Evolutionary conservation across 2,888 invertebrate species (phyloP).

Genomic region (Ochlodes sylvanus): DNA sequence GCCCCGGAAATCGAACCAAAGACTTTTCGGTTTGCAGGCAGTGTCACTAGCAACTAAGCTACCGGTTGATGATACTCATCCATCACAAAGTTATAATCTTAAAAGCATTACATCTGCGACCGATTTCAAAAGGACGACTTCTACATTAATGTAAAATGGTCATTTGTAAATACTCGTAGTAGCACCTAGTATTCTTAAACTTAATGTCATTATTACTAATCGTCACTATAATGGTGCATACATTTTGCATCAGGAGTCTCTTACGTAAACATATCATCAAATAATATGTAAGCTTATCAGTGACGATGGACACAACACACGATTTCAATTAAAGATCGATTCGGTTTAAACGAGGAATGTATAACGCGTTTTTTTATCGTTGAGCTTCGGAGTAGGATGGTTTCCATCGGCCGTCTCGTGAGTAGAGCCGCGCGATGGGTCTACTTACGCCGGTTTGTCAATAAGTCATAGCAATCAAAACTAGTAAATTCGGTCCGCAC

Average conservation of each 20-base stretch:
- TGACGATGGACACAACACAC: constrained; percentile 77
- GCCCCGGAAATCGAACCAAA: too few species aligned
- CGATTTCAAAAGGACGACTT: too few species aligned
- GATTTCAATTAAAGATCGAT: constrained; percentile 82
- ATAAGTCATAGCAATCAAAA: constrained; percentile 73
- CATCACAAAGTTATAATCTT: too few species aligned
- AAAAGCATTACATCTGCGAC: too few species aligned
- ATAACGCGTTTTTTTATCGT: constrained; percentile 61
- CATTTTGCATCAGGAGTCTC: constrained; percentile 33
- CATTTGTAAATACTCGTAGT: too few species aligned
- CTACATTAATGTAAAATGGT: too few species aligned
- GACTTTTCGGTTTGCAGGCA: too few species aligned
- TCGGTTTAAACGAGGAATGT: constrained; percentile 74
- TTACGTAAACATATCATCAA: constrained; percentile 58
- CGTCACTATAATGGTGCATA: constrained; percentile 22
- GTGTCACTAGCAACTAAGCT: too few species aligned
- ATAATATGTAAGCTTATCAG: constrained; percentile 68
- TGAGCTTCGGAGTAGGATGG: constrained; percentile 57
- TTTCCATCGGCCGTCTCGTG: constrained; percentile 44
- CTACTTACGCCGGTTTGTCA: constrained; percentile 63
- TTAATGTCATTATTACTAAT: neutral
- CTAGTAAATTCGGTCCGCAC: constrained; percentile 69
- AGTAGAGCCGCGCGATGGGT: constrained; percentile 54
- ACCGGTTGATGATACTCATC: too few species aligned
- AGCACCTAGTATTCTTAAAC: neutral